phyloP scores from a whole-genome alignment of 2,888 invertebrate species.

The Drosophila niveifrons region DNA sequence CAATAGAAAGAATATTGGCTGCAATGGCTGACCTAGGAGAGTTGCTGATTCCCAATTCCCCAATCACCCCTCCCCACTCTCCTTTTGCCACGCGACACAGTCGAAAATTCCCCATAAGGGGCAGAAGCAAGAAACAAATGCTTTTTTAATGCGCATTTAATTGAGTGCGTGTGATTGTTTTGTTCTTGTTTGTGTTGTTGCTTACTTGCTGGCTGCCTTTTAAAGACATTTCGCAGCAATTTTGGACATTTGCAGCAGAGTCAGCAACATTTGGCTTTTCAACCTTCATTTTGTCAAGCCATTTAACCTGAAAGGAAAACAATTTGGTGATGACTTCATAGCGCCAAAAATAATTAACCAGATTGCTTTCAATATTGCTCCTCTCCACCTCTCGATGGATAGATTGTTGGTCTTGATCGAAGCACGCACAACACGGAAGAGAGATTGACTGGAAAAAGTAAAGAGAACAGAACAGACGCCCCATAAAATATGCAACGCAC shows the following conservation, averaged over 20 bases:
- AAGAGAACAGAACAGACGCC: background rate
- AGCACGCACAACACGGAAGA: background rate
- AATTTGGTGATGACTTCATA: slow-evolving; percentile 74
- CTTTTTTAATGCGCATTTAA: slow-evolving; percentile 78
- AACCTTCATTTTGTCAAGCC: slow-evolving; percentile 61
- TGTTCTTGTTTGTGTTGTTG: slow-evolving; percentile 27
- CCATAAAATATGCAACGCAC: slow-evolving; percentile 52
- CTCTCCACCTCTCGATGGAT: background rate
- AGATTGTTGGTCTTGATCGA: background rate
- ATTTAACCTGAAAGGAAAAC: slow-evolving; percentile 71
- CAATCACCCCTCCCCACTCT: background rate
- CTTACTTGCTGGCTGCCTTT: slow-evolving; percentile 27
- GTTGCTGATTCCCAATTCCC: slow-evolving; percentile 10
- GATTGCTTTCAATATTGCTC: slow-evolving; percentile 50
- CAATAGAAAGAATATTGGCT: slow-evolving; percentile 54
- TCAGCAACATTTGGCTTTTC: slow-evolving; percentile 18
- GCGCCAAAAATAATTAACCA: slow-evolving; percentile 66
- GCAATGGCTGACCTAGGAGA: slow-evolving; percentile 38
- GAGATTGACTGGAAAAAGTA: slow-evolving; percentile 13
- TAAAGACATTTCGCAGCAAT: slow-evolving; percentile 51
- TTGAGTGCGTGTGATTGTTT: slow-evolving; percentile 73
- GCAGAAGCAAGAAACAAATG: slow-evolving; percentile 53
- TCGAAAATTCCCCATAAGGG: background rate
- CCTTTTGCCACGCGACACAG: background rate
- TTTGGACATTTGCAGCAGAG: slow-evolving; percentile 32